These are phyloP conservation scores for Carcinoscorpius rotundicauda DNA, from an alignment of 1,140 invertebrate species.

Conservation along the genomic window DNA sequence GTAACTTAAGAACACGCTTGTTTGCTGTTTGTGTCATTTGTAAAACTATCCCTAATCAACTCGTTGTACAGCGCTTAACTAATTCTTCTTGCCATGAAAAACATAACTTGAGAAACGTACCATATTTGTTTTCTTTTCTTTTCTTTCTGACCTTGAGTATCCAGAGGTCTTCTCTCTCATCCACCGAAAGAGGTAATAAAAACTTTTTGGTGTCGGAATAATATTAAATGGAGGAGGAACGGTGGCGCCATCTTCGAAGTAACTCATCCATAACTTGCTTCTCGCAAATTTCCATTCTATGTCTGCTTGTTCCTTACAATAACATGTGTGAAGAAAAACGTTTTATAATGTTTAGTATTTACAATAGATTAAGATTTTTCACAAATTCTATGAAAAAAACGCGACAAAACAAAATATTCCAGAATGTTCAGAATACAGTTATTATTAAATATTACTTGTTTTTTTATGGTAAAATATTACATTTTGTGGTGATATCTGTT, in stretches of 20 bases:
- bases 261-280: slow-evolving; percentile 95
- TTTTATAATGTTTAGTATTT: too few relatives aligned
- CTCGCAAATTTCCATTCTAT: slow-evolving; percentile 98
- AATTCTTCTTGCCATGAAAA: too few relatives aligned
- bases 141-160: slow-evolving; percentile 67
- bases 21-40: too few relatives aligned
- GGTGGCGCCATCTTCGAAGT: slow-evolving; percentile 96
- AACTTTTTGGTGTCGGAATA: slow-evolving; percentile 82
- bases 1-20: too few relatives aligned
- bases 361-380: not conserved
- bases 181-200: slow-evolving; percentile 75
- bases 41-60: too few relatives aligned
- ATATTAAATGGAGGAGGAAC: slow-evolving; percentile 95
- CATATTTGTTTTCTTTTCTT: slow-evolving; percentile 79
- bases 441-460: too few relatives aligned
- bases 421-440: too few relatives aligned
- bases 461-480: too few relatives aligned
- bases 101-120: slow-evolving; percentile 40
- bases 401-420: too few relatives aligned
- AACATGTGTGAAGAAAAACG: not conserved
- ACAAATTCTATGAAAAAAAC: too few relatives aligned
- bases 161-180: slow-evolving; percentile 66
- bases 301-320: slow-evolving; percentile 81
- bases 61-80: too few relatives aligned
- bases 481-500: too few relatives aligned